Base-by-base conservation (phyloP, 2,888 invertebrate species). In the Drosophila mayaguana region DNA sequence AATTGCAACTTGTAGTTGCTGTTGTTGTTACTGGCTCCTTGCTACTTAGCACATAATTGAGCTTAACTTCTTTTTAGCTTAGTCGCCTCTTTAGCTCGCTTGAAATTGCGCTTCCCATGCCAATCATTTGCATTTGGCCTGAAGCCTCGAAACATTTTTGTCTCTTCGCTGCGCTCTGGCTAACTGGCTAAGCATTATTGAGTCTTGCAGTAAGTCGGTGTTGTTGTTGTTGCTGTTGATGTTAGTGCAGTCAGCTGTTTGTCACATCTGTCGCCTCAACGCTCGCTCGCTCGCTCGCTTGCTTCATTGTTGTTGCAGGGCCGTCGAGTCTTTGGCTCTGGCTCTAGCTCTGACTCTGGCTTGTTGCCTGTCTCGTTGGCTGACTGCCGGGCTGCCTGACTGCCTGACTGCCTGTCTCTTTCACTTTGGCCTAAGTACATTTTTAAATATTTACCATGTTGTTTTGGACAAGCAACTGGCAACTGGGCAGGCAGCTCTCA, bases 371-470 rank as follows among this genome's bases (percentile, higher is more conserved):
- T 65, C 64, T 64, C 36, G 59, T 53, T 60, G 57, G 56, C 46
- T 38, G 50, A 12, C 66, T 53, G 51, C 9, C 65, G 55, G 48
- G 12, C 34, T 53, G 51, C 11, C 65, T 57, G 48, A 11, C 50
- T 53, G 60, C 12, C 65, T 57, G 65, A 16, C 60, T 43, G 73
- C 67, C 78, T 86, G 85, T 85, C 88, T 86, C 81, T 88, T 86
- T 86, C 86, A 88, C 88, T 83, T 85, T 83, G 83, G 80, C 63
- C 63, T 83, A 81, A 86, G 83, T 86, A 85, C 80, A 87, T 86
- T 88, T 86, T 86, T 88, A 86, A 86, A 86, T 87, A 87, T 87
- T 87, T 87, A 83, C 86, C 79, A 80, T 88, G 86, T 86, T 78
- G 83, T 74, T 53, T 53, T 72, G 74, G 75, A 81, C 72, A 72